Evolutionary conservation across 2,797 vertebrate genomes (phyloP), one percentile per base, ranked within the genome.

Genomic region (Enteromius fasciolatus): DNA sequence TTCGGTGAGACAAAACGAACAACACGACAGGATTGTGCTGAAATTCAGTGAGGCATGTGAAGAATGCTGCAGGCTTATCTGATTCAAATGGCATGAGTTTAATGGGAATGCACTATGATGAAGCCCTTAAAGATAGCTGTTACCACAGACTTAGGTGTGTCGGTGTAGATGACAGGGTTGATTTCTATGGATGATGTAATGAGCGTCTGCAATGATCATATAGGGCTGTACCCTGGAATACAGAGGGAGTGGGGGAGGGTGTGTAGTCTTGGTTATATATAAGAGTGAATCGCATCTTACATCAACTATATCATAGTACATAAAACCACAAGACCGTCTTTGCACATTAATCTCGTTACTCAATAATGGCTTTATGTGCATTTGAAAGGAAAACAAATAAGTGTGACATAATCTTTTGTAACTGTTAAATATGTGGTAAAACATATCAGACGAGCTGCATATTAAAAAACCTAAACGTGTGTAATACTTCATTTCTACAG

Each of bases 101-200:
- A 67, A 79, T 72, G 68, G 81, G 74, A 77, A 80, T 84, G 83
- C 77, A 28, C 86, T 80, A 93, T 92, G 93, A 91, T 92, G 88
- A 93, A 95, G 94, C 94, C 94, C 94, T 95, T 95, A 93, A 91
- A 93, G 90, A 94, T 92, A 93, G 92, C 93, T 93, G 92, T 85
- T 81, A 86, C 83, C 75, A 84, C 85, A 85, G 83, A 87, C 83
- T 54, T 82, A 78, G 67, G 44, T 41, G 46, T 63, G 77, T 67
- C 67, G 36, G 61, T 84, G 86, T 36, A 57, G 67, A 85, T 72
- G 84, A 48, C 10, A 33, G n/a, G 14, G 44, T 69, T 4, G 50
- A 36, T 36, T 86, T 81, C 0, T 8, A 83, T 67, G 50, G 31
- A 84, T 68, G 57, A 82, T 48, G 18, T 28, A 57, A 85, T 83